These are phyloP conservation scores for Eufriesea mexicana DNA, from an alignment of 1,140 invertebrate species.

Conservation along the genomic window DNA sequence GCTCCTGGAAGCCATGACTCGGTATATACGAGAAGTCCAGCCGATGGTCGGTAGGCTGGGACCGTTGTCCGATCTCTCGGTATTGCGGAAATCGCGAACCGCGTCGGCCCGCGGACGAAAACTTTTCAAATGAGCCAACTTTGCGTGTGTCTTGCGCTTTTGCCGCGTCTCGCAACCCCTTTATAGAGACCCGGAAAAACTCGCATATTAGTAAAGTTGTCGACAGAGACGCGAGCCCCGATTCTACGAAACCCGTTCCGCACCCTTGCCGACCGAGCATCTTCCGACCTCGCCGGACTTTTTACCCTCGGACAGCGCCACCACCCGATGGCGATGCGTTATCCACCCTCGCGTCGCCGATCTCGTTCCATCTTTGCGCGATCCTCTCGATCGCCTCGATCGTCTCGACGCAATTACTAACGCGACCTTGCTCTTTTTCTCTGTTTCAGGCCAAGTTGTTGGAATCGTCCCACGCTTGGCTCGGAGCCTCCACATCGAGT, in stretches of 20 bases:
- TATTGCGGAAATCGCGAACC: constrained; percentile 68
- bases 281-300: constrained; percentile 19
- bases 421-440: background rate
- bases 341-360: background rate
- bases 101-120: constrained; percentile 52
- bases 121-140: constrained; percentile 77
- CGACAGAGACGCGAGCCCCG: constrained; percentile 41
- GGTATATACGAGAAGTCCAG: constrained; percentile 43
- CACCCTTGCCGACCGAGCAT: constrained; percentile 17
- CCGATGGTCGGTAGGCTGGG: background rate
- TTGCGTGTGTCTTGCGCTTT: constrained; percentile 77
- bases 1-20: constrained; percentile 35
- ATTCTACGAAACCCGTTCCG: background rate
- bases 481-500: constrained; percentile 92
- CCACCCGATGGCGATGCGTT: too few species aligned
- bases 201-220: constrained; percentile 78
- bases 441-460: constrained; percentile 93
- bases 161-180: constrained; percentile 56
- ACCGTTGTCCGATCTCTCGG: background rate
- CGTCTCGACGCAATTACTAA: background rate
- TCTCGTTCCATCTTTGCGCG: too few species aligned
- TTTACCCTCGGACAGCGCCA: too few species aligned
- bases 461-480: constrained; percentile 94
- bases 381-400: too few species aligned
- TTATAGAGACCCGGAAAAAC: constrained; percentile 44